These are phyloP conservation scores for Lithosia quadra DNA, from an alignment of 2,888 invertebrate genomes.

Conservation along the genomic window DNA sequence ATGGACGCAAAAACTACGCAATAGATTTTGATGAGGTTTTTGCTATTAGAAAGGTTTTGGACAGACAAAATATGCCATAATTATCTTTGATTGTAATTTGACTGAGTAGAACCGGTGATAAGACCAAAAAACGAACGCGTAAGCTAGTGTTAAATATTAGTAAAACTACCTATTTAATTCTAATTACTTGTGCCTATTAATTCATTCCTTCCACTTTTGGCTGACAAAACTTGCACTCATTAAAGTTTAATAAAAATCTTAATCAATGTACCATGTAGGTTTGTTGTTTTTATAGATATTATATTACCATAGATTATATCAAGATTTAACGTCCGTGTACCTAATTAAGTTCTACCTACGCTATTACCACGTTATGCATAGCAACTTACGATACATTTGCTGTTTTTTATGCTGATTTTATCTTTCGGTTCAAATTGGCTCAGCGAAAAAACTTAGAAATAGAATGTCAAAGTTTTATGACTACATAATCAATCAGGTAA, in stretches of 20 bases:
- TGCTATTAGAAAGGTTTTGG: no score
- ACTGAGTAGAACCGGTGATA: no score
- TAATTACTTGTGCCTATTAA: background rate
- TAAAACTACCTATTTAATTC: background rate
- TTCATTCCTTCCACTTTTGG: background rate
- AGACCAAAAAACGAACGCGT: no score
- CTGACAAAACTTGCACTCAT: background rate
- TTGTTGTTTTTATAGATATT: background rate
- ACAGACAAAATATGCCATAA: no score
- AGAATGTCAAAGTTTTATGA: background rate
- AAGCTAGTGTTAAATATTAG: no score
- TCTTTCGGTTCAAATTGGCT: background rate
- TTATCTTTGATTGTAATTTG: no score
- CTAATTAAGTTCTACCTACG: slow-evolving; percentile 25
- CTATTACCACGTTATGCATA: slow-evolving; percentile 4
- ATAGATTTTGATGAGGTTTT: no score
- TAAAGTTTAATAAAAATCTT: background rate
- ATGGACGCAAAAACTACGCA: no score
- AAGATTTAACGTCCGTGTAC: slow-evolving; percentile 6
- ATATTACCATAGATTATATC: slow-evolving; percentile 10
- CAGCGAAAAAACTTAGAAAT: background rate
- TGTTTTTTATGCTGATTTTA: background rate
- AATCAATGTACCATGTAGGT: background rate
- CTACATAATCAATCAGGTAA: background rate
- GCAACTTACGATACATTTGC: background rate